Base-by-base conservation (phyloP, 2,113 vertebrate genomes). In the Nestor notabilis region DNA sequence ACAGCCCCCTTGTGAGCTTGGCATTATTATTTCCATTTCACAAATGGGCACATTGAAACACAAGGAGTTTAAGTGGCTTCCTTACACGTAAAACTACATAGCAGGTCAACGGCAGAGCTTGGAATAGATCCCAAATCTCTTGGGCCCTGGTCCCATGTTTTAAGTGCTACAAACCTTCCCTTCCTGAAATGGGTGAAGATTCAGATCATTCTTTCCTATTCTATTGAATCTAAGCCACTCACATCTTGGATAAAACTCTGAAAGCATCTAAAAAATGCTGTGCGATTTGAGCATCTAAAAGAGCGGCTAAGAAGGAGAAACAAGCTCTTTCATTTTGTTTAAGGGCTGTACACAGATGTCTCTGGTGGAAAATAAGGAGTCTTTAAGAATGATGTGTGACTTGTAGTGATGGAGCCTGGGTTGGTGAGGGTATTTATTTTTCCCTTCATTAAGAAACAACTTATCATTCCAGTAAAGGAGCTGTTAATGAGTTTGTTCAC, bases 401-500 rank as follows among this genome's bases (percentile, higher is more conserved):
- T 96, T 94, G 91, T 89, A 83, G 91, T 97, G 95, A 96, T 96
- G 95, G 95, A 96, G 95, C 87, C 55, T 97, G 94, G 93, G 95
- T 95, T 97, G 96, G 95, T 85, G 10, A 96, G 95, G 92, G 96
- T 97, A 97, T 97, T 97, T 97, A 97, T 97, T 97, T 97, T 97
- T 97, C 97, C 95, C 96, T 97, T 97, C 97, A 97, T 97, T 97
- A 97, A 96, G 96, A 97, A 97, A 96, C 97, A 97, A 97, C 97
- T 97, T 97, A 97, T 97, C 97, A 97, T 97, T 96, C 96, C 87
- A 94, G 95, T 96, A 97, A 97, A 97, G 96, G 95, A 97, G 96
- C 95, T 97, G 97, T 96, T 97, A 97, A 97, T 97, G 97, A 97
- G 97, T 97, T 97, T 97, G 97, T 97, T 97, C 96, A 96, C 97